Evolutionary conservation across 1,140 invertebrate genomes (phyloP), one percentile per base, ranked within the genome.

Genomic region (Trachelipus rathkii): DNA sequence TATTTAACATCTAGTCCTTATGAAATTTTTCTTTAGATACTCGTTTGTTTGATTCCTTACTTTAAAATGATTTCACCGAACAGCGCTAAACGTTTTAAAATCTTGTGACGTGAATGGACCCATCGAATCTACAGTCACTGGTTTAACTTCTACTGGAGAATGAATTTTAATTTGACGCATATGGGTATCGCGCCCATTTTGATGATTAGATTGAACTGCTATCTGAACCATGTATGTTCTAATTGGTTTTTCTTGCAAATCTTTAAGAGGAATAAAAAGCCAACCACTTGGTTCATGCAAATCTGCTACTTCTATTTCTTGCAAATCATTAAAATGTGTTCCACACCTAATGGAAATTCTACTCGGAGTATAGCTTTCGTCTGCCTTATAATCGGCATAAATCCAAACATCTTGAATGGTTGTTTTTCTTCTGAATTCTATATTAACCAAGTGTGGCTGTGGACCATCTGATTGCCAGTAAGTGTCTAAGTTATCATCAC

Each of bases 391-490:
- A 86, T 99, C 96, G 0, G 95, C 95, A 84, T 98, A 99, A 74
- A 99, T 93, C 84, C 94, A 97, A 76, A 99, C 93, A 86, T 98
- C 94, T 77, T 92, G 90, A 19, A 99, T 92, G 50, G 95, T 95
- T 0, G 95, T 99, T 87, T 99, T 98, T 82, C 93, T 89, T 81
- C 93, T 91, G 85, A 99, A 99, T 83, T 99, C 96, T 80, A 99
- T 97, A 84, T 98, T 99, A 0, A 99, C 95, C 78, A 98, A 87
- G 86, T 99, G 97, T 8, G 97, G 97, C 77, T 99, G 88, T 82
- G 97, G 95, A 0, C 97, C 97, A 87, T 99, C 97, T 0, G 96
- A 98, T 84, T 99, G 97, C 97, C 97, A 99, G 85, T 98, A 99
- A 0, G 95, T 98, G 81, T 99, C 97, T 82, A 94, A 91, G 73